A percentile compares a stretch with the other conserved stretches of the same genome.
Conservation (phyloP, 30 jellyfish, hydroid and myxozoan species). For the Turritopsis rubra region DNA sequence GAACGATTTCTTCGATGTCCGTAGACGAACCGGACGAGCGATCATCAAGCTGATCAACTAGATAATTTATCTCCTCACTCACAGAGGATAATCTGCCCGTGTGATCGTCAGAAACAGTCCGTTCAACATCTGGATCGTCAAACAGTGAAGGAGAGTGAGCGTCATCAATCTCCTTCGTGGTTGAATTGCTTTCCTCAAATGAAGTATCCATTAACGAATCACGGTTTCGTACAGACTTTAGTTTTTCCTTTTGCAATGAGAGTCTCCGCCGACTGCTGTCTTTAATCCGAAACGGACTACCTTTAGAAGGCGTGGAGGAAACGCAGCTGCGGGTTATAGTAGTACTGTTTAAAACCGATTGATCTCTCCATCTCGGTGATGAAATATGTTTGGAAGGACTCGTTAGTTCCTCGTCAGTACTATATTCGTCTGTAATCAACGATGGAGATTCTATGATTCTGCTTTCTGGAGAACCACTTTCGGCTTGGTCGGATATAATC, state of each 20-base stretch:
- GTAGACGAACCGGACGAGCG: not conserved
- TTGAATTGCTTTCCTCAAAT: not conserved
- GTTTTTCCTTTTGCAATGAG: not conserved
- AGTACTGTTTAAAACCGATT: not conserved
- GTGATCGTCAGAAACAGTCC: not conserved
- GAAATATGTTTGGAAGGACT: not conserved
- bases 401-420: not conserved
- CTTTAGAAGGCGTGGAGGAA: not conserved
- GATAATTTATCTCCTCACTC: not conserved
- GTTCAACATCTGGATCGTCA: not conserved
- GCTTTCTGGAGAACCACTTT: not conserved
- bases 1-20: not conserved
- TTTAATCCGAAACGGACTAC: not conserved
- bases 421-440: not conserved
- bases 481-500: not conserved
- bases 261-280: not conserved
- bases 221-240: not conserved
- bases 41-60: not conserved
- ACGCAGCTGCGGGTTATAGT: not conserved
- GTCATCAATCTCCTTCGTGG: not conserved
- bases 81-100: not conserved
- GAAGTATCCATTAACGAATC: not conserved
- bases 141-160: not conserved
- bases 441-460: not conserved
- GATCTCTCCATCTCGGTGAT: not conserved